Percentiles rank a stretch among this genome's conserved stretches.
Evolutionary conservation across 2,113 vertebrate species (phyloP).

Genomic region (Equus przewalskii): DNA sequence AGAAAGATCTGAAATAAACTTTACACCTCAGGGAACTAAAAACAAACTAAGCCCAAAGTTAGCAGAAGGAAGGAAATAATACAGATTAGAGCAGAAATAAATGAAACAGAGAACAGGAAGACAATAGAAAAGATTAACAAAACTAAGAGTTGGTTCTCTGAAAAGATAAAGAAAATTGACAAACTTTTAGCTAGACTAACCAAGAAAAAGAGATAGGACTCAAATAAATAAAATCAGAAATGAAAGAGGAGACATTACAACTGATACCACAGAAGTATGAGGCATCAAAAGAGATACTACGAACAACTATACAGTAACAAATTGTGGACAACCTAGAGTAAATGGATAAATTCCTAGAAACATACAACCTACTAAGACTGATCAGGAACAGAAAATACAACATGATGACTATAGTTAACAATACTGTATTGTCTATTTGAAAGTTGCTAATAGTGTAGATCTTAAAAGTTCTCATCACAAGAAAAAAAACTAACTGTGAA

Average conservation of each 20-base stretch:
- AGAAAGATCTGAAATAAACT: not conserved
- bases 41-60: not conserved
- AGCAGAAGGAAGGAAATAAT: not conserved
- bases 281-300: not conserved
- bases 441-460: not conserved
- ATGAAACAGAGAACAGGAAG: not conserved
- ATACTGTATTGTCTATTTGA: not conserved
- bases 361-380: not conserved
- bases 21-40: not conserved
- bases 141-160: not conserved
- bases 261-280: not conserved
- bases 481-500: not conserved
- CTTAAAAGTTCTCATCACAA: not conserved
- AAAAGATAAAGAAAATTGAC: not conserved
- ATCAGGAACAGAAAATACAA: not conserved
- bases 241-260: not conserved
- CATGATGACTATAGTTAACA: not conserved
- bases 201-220: not conserved
- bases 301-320: not conserved
- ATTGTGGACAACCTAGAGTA: not conserved
- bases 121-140: not conserved
- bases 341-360: not conserved
- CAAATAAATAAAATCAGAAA: not conserved
- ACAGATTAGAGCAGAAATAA: not conserved
- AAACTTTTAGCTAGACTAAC: not conserved